Percentiles rank a stretch among this genome's conserved stretches.
phyloP scores from a whole-genome alignment of 2,888 invertebrate genomes.

The Drosophila multiciliata region DNA sequence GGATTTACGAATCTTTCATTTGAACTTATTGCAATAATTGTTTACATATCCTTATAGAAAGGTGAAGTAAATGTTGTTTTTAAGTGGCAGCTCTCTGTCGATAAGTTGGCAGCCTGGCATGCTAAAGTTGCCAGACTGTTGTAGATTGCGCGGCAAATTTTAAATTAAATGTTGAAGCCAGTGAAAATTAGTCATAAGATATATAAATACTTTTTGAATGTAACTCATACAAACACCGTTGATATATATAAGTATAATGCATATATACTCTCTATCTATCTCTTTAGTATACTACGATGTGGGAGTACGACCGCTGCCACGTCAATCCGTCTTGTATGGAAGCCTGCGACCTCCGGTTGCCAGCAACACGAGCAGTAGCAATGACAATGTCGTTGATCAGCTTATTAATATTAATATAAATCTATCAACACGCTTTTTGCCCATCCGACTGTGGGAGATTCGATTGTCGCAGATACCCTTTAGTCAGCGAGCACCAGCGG shows the following conservation, averaged over 20 bases:
- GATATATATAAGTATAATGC: background rate
- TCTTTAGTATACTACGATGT: conserved; percentile 84
- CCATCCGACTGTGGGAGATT: conserved; percentile 92
- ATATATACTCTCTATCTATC: background rate
- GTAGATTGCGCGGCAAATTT: background rate
- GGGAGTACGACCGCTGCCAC: conserved; percentile 66
- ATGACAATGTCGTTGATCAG: conserved; percentile 45
- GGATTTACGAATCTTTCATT: background rate
- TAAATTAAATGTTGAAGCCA: background rate
- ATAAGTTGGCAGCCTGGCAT: background rate
- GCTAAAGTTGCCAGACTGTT: conserved; percentile 1
- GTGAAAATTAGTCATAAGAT: background rate
- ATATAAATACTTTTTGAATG: background rate
- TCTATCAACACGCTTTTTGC: conserved; percentile 88
- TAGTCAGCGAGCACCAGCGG: conserved; percentile 90
- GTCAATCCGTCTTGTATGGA: conserved; percentile 74
- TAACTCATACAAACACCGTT: background rate
- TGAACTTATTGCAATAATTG: background rate
- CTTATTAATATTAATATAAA: conserved; percentile 84
- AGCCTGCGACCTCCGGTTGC: conserved; percentile 61
- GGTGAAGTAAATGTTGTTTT: background rate
- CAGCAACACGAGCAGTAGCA: conserved; percentile 31
- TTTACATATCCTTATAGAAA: background rate
- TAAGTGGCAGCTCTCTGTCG: background rate
- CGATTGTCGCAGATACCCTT: conserved; percentile 91